Evolutionary conservation across 2,888 invertebrate species (phyloP), one percentile per base, ranked within the genome.

Genomic region (Mechanitis mazaeus): DNA sequence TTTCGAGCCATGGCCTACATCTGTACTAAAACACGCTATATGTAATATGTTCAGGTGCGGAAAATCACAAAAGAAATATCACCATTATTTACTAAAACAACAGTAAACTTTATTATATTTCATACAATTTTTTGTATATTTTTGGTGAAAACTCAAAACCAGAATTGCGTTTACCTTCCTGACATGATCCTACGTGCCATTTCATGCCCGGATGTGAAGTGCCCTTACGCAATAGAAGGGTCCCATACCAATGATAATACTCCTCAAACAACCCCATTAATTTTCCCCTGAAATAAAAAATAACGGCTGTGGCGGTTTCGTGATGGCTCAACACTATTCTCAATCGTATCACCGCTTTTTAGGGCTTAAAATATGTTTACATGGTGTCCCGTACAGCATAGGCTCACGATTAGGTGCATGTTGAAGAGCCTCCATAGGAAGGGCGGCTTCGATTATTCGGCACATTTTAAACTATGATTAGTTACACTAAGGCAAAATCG

Each of bases 201-300:
- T 67, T 54, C 60, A 56, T 58, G 61, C 55, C 64, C 64, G 72
- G 70, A 71, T 73, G 76, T 72, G 74, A 72, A 69, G 70, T 68
- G 58, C 68, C 72, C 69, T 69, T 61, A 65, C 59, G 65, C 64
- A 54, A 61, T 70, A 73, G 71, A 71, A 73, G 73, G 73, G 71
- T 68, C 67, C 70, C 73, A 70, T 73, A 69, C 71, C 68, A 72
- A 76, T 78, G 75, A 80, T 77, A 78, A 76, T 78, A 75, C 77
- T 77, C 72, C 76, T 78, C 78, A 74, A 76, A 77, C 76, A 76
- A 72, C 75, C 71, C 71, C 74, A 75, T 77, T 80, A 67, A 79
- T 79, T 80, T 75, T 78, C 77, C 77, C 76, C 75, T 74, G 75
- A 72, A 79, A 80, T 83, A 82, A 83, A 82, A 83, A 79, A 76